These are phyloP conservation scores for Eudasyphora cyanicolor DNA, from an alignment of 2,888 invertebrate genomes.

Conservation along the genomic window DNA sequence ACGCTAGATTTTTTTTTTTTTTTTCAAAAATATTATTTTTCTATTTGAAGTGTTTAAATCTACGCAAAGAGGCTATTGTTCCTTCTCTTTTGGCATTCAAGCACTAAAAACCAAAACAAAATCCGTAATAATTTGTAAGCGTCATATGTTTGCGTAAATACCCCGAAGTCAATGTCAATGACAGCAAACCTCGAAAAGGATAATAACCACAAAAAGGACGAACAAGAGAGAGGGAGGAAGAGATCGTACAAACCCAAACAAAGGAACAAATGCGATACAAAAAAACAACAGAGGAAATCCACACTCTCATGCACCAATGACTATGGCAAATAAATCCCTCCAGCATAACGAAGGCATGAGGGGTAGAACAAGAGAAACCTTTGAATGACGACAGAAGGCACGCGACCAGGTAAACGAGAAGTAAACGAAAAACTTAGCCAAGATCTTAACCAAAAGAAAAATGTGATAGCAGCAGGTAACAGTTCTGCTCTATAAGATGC, in stretches of 20 bases:
- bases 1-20: too few relatives aligned
- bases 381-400: conserved; percentile 76
- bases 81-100: neutral
- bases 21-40: neutral
- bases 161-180: conserved; percentile 61
- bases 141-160: conserved; percentile 62
- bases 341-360: neutral
- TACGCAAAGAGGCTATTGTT: neutral
- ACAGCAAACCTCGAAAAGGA: conserved; percentile 60
- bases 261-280: conserved; percentile 10
- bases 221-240: conserved; percentile 35
- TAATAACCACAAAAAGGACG: conserved; percentile 46
- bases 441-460: neutral
- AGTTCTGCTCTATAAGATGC: neutral
- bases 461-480: conserved; percentile 20
- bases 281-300: conserved; percentile 15
- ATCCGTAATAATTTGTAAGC: conserved; percentile 59
- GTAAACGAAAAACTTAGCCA: neutral
- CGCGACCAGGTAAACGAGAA: conserved; percentile 72
- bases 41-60: conserved; percentile 1
- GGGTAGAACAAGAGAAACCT: conserved; percentile 35
- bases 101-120: conserved; percentile 34
- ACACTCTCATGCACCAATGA: conserved; percentile 2
- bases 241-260: conserved; percentile 2
- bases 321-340: conserved; percentile 13